Evolutionary conservation across 2,797 vertebrate species (phyloP), one percentile per base, ranked within the genome.

Genomic region (Mycteria americana): DNA sequence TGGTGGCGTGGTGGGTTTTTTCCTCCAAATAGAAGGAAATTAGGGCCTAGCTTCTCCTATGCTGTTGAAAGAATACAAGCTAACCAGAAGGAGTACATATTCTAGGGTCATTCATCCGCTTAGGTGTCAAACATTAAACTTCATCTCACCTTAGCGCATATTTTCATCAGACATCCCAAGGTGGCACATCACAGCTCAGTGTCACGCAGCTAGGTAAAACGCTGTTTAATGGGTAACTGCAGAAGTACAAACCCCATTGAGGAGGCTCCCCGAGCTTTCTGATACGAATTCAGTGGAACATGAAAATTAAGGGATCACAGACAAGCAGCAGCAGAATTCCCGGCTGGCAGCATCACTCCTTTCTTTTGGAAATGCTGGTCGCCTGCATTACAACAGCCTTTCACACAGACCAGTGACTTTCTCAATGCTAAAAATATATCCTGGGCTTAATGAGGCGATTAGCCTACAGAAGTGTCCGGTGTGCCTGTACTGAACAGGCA

Each of bases 211-310:
- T 3, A 2, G 27, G 37, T 51, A 48, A 79, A 92, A 67, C 1
- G 5, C 60, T n/a, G 60, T 31, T 35, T 78, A 57, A 69, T 13
- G 53, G 54, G 11, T 33, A 81, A 17, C 37, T 46, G 11, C n/a
- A n/a, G 64, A 85, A 85, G 37, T 23, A 84, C 62, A 90, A 60
- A 51, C 6, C 33, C 45, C 46, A 15, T 1, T 14, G 13, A 79
- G 73, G 45, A 77, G 33, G 13, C 31, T 75, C 13, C 22, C 1
- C 0, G 1, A 65, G 39, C 37, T 60, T 73, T 45, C 85, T 53
- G 50, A 10, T 11, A 41, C 10, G 7, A 82, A 70, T n/a, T 39
- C 33, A 30, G 18, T 7, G 1, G 1, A 72, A 95, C 0, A 1
- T 16, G 53, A 62, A 65, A 69, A 83, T 27, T 5, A 56, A 53